Evolutionary conservation across 53 echinoderm and acorn worm genomes (phyloP).

Genomic region (Glandiceps talaboti): DNA sequence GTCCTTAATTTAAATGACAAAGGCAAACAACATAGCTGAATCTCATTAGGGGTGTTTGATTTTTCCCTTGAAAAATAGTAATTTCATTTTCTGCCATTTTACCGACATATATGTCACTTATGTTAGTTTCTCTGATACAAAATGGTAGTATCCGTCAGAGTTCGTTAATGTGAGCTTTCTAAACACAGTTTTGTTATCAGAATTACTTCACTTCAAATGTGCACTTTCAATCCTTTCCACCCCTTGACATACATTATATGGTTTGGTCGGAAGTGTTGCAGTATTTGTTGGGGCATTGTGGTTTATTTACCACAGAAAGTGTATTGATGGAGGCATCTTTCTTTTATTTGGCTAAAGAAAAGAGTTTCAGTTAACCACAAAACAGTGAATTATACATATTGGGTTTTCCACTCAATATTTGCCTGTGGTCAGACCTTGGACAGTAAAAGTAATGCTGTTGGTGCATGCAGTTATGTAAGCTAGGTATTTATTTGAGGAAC

Average conservation of each 20-base stretch:
- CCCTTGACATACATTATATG: not conserved
- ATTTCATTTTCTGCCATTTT: no score
- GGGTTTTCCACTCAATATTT: not conserved
- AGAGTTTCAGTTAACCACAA: not conserved
- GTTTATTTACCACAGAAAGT: not conserved
- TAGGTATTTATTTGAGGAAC: not conserved
- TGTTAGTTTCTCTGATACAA: no score
- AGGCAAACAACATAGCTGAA: no score
- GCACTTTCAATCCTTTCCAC: no score
- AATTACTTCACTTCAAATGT: no score
- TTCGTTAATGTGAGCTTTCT: no score
- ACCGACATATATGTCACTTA: no score
- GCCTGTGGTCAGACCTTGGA: not conserved
- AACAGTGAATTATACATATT: not conserved
- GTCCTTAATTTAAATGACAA: no score
- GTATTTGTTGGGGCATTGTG: not conserved
- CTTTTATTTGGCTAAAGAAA: not conserved
- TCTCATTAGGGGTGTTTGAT: no score
- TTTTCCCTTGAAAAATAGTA: no score
- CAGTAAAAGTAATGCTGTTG: not conserved
- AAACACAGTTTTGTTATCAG: no score
- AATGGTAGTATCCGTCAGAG: no score
- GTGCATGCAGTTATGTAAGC: not conserved
- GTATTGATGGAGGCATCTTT: not conserved
- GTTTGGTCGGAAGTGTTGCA: not conserved